Percentiles rank a stretch among this genome's conserved stretches.
phyloP scores from a whole-genome alignment of 2,797 vertebrate species.

The Delichon dasypus region DNA sequence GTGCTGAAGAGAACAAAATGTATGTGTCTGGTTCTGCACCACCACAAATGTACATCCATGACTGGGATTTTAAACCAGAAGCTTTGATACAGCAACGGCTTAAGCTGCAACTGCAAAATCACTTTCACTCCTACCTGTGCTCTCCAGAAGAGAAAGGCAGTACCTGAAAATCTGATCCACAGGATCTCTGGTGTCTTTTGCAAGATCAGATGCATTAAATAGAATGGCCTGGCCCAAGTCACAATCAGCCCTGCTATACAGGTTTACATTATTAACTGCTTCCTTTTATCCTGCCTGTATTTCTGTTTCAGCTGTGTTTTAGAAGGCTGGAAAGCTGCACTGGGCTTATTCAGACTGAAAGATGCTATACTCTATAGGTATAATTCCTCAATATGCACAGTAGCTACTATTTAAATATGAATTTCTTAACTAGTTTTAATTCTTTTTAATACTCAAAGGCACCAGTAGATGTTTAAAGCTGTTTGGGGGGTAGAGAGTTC shows the following conservation, averaged over 20 bases:
- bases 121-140: background rate
- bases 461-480: slow-evolving; percentile 47
- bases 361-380: background rate
- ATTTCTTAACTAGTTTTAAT: slow-evolving; percentile 40
- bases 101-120: background rate
- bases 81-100: background rate
- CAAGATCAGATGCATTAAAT: background rate
- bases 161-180: background rate
- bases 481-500: background rate
- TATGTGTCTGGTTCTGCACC: too few species aligned
- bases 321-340: background rate
- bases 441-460: slow-evolving; percentile 36
- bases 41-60: fast-evolving
- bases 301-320: slow-evolving; percentile 2
- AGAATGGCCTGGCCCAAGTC: background rate
- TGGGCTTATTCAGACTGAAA: background rate
- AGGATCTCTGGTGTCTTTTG: background rate
- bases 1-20: background rate
- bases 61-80: background rate
- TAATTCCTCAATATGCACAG: slow-evolving; percentile 13
- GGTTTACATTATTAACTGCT: background rate
- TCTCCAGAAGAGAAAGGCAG: background rate
- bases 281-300: background rate
- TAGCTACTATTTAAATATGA: slow-evolving; percentile 8
- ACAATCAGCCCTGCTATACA: background rate